Percentiles rank a stretch among this genome's conserved stretches.
Conservation (phyloP, 2,888 invertebrate genomes). For the Linyphia triangularis region DNA sequence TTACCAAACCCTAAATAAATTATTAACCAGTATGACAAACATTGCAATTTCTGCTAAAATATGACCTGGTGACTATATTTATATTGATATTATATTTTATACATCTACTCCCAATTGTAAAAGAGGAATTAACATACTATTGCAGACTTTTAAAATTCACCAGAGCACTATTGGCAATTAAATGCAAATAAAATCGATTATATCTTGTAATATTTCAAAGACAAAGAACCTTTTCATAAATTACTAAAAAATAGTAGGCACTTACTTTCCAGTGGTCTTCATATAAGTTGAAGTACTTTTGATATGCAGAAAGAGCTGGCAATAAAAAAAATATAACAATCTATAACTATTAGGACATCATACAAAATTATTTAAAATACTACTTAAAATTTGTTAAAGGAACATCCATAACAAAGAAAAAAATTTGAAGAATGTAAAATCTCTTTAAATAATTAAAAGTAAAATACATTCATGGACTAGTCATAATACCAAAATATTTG, state of each 20-base stretch:
- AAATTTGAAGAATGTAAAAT: not conserved
- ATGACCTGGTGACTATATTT: too few relatives aligned
- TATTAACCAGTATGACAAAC: too few relatives aligned
- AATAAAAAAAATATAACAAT: slow-evolving; percentile 78
- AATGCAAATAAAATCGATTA: not conserved
- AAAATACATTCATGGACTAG: not conserved
- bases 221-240: not conserved
- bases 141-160: too few relatives aligned
- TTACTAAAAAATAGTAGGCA: slow-evolving; percentile 9
- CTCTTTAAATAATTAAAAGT: not conserved
- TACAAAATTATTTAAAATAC: not conserved
- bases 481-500: too few relatives aligned
- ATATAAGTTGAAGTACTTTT: slow-evolving; percentile 89
- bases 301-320: slow-evolving; percentile 97
- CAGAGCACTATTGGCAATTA: too few relatives aligned
- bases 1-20: too few relatives aligned
- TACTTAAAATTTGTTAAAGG: not conserved
- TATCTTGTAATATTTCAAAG: not conserved
- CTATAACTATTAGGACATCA: not conserved
- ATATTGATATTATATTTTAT: too few relatives aligned
- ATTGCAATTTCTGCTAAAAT: too few relatives aligned
- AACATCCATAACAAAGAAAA: not conserved
- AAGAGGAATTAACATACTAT: too few relatives aligned
- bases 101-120: too few relatives aligned
- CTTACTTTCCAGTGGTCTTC: slow-evolving; percentile 87